Percentiles rank a stretch among this genome's conserved stretches.
Conservation (phyloP, 2,888 invertebrate species). For the Prosapia bicincta region DNA sequence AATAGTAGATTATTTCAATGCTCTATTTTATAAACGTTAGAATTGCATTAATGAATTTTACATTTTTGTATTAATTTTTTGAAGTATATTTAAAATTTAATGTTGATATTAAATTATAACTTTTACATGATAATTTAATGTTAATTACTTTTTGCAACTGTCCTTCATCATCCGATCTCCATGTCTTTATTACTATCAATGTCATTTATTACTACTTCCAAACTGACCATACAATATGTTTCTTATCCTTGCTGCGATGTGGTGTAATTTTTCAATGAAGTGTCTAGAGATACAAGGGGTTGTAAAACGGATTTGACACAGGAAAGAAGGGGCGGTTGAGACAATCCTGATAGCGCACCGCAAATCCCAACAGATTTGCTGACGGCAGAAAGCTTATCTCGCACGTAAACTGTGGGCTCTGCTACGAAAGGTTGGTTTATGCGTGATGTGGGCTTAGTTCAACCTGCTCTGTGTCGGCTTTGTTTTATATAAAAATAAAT, state of each 20-base stretch:
- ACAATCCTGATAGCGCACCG: background rate
- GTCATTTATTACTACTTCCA: background rate
- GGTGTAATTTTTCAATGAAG: constrained; percentile 27
- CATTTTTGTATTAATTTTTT: too few species aligned
- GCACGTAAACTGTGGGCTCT: background rate
- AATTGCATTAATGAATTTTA: too few species aligned
- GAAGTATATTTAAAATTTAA: too few species aligned
- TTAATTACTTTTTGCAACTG: too few species aligned
- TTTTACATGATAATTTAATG: too few species aligned
- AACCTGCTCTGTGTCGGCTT: background rate
- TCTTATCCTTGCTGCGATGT: constrained; percentile 18
- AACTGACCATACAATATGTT: background rate
- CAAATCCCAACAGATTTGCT: background rate
- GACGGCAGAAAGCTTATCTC: background rate
- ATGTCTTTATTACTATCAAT: too few species aligned
- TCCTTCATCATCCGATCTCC: too few species aligned
- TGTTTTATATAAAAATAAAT: background rate
- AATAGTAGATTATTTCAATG: too few species aligned
- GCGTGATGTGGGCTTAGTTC: background rate
- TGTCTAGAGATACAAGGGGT: background rate
- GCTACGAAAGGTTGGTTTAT: background rate
- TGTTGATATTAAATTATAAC: too few species aligned
- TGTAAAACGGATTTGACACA: background rate
- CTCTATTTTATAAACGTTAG: too few species aligned
- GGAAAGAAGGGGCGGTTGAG: background rate